phyloP scores from a whole-genome alignment of 1,140 invertebrate species.

The Pollicipes pollicipes region DNA sequence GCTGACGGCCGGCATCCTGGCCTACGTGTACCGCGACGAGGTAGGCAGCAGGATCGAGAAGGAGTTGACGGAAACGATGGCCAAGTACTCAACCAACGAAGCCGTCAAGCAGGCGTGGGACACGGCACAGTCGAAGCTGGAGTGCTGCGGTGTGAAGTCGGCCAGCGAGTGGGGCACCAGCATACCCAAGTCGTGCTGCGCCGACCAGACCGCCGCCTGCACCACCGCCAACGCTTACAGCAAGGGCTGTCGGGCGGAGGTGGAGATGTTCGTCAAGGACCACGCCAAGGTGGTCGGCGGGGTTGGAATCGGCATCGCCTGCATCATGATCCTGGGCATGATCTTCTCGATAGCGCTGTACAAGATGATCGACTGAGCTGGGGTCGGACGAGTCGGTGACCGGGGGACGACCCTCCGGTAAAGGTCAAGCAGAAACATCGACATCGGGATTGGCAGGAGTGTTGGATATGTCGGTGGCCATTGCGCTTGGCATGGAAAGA shows the following conservation, averaged over 20 bases:
- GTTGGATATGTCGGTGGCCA: no score
- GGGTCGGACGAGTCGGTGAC: no score
- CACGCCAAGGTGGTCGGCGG: slow-evolving; percentile 61
- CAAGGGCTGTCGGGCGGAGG: slow-evolving; percentile 50
- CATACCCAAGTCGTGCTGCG: background rate
- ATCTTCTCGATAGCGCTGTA: slow-evolving; percentile 24
- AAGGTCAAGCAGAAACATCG: no score
- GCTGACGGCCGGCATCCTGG: slow-evolving; percentile 68
- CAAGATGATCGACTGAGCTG: slow-evolving; percentile 21
- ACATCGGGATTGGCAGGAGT: no score
- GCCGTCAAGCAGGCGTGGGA: slow-evolving; percentile 19
- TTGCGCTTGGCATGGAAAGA: no score
- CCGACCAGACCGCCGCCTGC: background rate
- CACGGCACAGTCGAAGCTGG: background rate
- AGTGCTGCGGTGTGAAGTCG: background rate
- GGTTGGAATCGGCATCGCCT: slow-evolving; percentile 57
- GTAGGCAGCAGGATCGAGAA: slow-evolving; percentile 40
- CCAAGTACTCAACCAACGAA: slow-evolving; percentile 37
- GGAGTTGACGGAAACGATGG: slow-evolving; percentile 56
- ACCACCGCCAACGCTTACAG: slow-evolving; percentile 43
- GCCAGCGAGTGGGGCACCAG: background rate
- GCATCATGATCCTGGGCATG: slow-evolving; percentile 41
- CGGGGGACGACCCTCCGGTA: no score
- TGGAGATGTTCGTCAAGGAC: slow-evolving; percentile 47
- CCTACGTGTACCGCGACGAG: slow-evolving; percentile 68